A percentile compares a stretch with the other conserved stretches of the same genome.
Conservation (phyloP, 2,888 invertebrate species). For the Neoscelio sp. region DNA sequence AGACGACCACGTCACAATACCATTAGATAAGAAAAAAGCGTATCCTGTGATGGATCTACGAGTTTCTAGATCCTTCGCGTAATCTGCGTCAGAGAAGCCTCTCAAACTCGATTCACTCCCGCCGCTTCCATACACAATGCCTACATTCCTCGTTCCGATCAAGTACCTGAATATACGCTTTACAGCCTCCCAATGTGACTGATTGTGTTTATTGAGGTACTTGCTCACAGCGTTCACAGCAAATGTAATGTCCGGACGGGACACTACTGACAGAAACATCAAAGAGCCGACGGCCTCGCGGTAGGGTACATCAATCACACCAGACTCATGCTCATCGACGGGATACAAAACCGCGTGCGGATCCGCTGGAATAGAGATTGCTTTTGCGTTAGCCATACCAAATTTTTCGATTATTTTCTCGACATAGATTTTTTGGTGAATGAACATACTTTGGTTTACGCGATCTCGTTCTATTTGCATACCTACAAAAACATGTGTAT, state of each 20-base stretch:
- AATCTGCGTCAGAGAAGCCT: conserved; percentile 61
- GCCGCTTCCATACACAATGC: conserved; percentile 42
- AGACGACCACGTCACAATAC: conserved; percentile 32
- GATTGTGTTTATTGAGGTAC: conserved; percentile 19
- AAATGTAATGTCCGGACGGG: conserved; percentile 49
- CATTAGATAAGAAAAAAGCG: conserved; percentile 38
- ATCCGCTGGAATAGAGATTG: conserved; percentile 25
- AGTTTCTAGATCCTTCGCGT: conserved; percentile 52
- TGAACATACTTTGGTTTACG: conserved; percentile 41
- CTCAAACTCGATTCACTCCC: not conserved
- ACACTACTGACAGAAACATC: not conserved
- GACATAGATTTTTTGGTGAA: conserved; percentile 64
- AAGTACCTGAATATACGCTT: conserved; percentile 57
- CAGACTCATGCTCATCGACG: not conserved
- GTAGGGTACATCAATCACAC: not conserved
- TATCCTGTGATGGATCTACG: conserved; percentile 61
- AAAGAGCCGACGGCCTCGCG: conserved; percentile 5
- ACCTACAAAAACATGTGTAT: conserved; percentile 53
- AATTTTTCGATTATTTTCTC: conserved; percentile 64
- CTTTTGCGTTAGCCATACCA: conserved; percentile 61
- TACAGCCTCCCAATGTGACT: conserved; percentile 37
- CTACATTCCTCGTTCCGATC: conserved; percentile 34
- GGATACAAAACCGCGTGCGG: not conserved
- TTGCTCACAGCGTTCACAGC: conserved; percentile 34
- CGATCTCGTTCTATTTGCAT: conserved; percentile 64